Conservation (phyloP, 64 coral and sea anemone genomes). For the Montipora capricornis region DNA sequence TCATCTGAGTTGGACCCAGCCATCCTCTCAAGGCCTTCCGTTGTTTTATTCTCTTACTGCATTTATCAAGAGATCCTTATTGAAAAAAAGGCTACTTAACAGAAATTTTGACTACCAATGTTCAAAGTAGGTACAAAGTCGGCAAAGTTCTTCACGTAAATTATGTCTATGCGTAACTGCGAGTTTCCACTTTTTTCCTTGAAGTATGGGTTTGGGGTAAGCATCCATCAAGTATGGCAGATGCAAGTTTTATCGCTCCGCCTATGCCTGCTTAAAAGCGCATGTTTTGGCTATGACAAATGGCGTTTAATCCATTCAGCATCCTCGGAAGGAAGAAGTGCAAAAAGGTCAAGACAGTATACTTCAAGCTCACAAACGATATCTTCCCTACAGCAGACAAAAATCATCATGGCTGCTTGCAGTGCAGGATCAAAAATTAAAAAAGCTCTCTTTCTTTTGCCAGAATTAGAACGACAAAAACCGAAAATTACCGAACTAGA, state of each 20-base stretch:
- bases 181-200: too few relatives aligned
- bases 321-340: not conserved
- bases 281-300: not conserved
- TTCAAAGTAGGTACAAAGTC: too few relatives aligned
- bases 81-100: too few relatives aligned
- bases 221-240: not conserved
- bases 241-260: not conserved
- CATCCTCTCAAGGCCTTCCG: too few relatives aligned
- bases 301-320: not conserved
- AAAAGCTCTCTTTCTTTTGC: not conserved
- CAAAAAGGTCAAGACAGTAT: not conserved
- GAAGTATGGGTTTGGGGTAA: too few relatives aligned
- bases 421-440: not conserved
- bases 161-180: too few relatives aligned
- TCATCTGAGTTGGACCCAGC: too few relatives aligned
- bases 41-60: too few relatives aligned
- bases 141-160: too few relatives aligned
- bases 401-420: not conserved
- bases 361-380: not conserved
- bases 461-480: not conserved
- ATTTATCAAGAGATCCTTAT: too few relatives aligned
- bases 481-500: not conserved
- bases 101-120: too few relatives aligned
- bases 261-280: not conserved
- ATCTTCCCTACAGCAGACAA: not conserved